phyloP scores from a whole-genome alignment of 2,797 vertebrate species.

The Myripristis jacobus region DNA sequence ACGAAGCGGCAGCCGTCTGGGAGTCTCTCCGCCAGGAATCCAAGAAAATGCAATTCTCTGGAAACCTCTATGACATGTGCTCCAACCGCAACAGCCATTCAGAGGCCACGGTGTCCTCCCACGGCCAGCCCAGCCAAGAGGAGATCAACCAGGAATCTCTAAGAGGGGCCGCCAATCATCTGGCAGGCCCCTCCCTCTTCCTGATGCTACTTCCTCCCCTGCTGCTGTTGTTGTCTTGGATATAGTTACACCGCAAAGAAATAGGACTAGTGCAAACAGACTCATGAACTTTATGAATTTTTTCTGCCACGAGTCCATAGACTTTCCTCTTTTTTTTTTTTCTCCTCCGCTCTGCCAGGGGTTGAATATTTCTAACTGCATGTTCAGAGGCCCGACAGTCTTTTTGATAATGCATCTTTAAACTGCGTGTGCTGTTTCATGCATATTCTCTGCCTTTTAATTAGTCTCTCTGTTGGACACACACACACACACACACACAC shows the following conservation, averaged over 20 bases:
- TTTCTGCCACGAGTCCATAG: conserved; percentile 45
- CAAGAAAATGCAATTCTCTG: conserved; percentile 90
- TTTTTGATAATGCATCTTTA: conserved; percentile 70
- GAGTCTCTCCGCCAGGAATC: conserved; percentile 93
- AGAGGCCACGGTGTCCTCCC: conserved; percentile 47
- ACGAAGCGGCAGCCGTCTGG: conserved; percentile 90
- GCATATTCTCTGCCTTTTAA: conserved; percentile 67
- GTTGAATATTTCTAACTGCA: conserved; percentile 68
- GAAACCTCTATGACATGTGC: conserved; percentile 93
- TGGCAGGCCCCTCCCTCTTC: conserved; percentile 23
- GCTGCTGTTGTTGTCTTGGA: conserved; percentile 65
- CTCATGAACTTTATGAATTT: conserved; percentile 65
- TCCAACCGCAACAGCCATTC: conserved; percentile 75
- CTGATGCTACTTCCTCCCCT: conserved; percentile 57
- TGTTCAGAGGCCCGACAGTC: conserved; percentile 67
- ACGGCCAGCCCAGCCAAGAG: conserved; percentile 53
- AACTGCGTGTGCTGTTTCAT: conserved; percentile 62
- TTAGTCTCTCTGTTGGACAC: conserved; percentile 47
- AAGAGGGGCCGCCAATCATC: conserved; percentile 63
- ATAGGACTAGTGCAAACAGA: conserved; percentile 60
- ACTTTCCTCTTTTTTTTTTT: conserved; percentile 46
- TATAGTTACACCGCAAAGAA: conserved; percentile 52
- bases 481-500: conserved; percentile 25
- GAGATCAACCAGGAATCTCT: conserved; percentile 93
- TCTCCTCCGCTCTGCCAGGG: conserved; percentile 56